Evolutionary conservation across 2,113 vertebrate genomes (phyloP), one percentile per base, ranked within the genome.

Genomic region (Equus quagga): DNA sequence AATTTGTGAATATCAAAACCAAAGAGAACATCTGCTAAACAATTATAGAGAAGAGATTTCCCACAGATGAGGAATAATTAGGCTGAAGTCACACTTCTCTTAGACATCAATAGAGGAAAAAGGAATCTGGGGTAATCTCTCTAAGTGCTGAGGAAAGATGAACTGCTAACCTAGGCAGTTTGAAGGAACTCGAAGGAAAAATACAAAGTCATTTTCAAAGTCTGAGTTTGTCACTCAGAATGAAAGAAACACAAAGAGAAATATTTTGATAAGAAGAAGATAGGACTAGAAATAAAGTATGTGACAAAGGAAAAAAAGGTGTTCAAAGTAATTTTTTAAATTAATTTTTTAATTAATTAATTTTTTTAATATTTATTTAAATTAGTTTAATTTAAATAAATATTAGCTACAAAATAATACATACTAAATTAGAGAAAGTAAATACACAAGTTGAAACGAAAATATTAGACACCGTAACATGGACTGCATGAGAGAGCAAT

Each of bases 1-100:
- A 82, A 81, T 86, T 87, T 73, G 28, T 96, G 46, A 72, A 60
- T 26, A 88, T 87, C 15, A 73, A 72, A 96, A 81, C 18, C 21
- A 87, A 92, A 75, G 54, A 67, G 36, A 67, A 41, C 36, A 75
- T 58, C 18, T 58, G 28, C 28, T 56, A 81, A 65, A 65, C 24
- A 76, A 49, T 78, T 76, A 90, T 4, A 36, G 33, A 21, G 78
- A 94, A 72, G 64, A 72, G 33, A 62, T 79, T 70, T 80, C 13
- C n/a, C 72, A 80, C 26, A 72, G 49, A 49, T n/a, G 7, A 84
- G 6, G 58, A 85, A 86, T 80, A 72, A 87, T 64, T 81, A 36
- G 23, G 58, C 28, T 36, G 23, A 51, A 67, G 83, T 72, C 58
- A 81, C 10, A 26, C 6, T 49, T 81, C n/a, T 65, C 49, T 67